Conservation (phyloP, 2,797 vertebrate genomes). For the Parauchenoglanis punctatus region DNA sequence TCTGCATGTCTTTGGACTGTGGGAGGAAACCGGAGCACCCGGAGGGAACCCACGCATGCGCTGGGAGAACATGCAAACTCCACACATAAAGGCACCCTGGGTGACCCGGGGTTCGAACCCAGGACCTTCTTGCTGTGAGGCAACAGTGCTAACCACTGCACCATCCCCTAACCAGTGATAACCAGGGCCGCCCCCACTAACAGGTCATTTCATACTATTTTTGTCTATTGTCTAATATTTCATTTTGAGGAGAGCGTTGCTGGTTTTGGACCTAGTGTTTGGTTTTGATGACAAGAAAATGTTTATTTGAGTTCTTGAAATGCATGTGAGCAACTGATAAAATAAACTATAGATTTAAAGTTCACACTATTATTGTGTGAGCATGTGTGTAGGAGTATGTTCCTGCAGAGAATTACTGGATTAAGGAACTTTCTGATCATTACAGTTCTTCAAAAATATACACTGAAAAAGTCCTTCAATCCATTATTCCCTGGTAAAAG, state of each 20-base stretch:
- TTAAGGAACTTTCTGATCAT: conserved; percentile 66
- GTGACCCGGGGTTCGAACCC: too few species aligned
- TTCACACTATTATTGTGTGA: neutral
- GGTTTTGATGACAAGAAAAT: neutral
- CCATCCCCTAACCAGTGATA: too few species aligned
- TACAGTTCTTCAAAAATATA: conserved; percentile 52
- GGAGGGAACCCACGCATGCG: too few species aligned
- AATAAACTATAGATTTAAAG: neutral
- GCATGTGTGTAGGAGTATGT: neutral
- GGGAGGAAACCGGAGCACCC: too few species aligned
- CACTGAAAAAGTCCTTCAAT: neutral
- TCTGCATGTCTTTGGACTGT: too few species aligned
- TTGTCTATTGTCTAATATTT: neutral
- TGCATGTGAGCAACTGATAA: neutral
- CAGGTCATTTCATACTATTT: neutral
- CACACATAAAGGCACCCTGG: too few species aligned
- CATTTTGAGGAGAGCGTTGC: neutral
- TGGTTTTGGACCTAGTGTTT: neutral
- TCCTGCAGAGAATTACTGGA: conserved; percentile 55
- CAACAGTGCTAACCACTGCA: too few species aligned
- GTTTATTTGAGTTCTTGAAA: neutral
- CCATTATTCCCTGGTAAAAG: neutral
- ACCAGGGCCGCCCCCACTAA: neutral
- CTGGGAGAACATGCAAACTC: too few species aligned
- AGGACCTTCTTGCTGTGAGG: too few species aligned